phyloP scores from a whole-genome alignment of 2,113 vertebrate species.

The Myrmophylax atrothorax region DNA sequence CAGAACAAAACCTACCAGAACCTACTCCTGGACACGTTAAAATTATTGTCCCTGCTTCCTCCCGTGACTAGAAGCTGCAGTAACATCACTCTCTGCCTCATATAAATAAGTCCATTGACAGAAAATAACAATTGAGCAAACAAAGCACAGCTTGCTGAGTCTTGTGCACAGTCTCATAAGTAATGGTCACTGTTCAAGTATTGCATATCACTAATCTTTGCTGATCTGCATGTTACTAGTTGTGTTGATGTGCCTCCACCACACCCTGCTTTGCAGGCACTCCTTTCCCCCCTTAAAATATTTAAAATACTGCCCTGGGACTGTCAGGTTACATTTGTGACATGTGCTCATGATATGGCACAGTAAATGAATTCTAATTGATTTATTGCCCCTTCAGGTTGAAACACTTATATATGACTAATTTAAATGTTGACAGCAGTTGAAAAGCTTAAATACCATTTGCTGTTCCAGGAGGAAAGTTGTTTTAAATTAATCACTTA shows the following conservation, averaged over 20 bases:
- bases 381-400: constrained; percentile 71
- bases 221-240: background rate
- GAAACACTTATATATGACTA: constrained; percentile 57
- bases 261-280: constrained; percentile 43
- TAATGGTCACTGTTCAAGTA: background rate
- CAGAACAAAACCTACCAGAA: background rate
- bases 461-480: constrained; percentile 25
- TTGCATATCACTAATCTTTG: background rate
- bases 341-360: constrained; percentile 50
- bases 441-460: constrained; percentile 41
- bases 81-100: background rate
- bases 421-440: constrained; percentile 65
- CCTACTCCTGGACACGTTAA: background rate
- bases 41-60: background rate
- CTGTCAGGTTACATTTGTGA: constrained; percentile 62
- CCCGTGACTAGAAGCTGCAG: background rate
- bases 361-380: constrained; percentile 75
- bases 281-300: constrained; percentile 67
- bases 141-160: background rate
- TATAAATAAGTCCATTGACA: background rate
- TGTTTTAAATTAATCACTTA: constrained; percentile 59
- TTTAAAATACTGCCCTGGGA: constrained; percentile 73
- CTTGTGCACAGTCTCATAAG: background rate
- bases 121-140: background rate
- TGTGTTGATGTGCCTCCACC: constrained; percentile 75